Conservation (phyloP, 1,140 invertebrate species). For the Zaprionus davidi region DNA sequence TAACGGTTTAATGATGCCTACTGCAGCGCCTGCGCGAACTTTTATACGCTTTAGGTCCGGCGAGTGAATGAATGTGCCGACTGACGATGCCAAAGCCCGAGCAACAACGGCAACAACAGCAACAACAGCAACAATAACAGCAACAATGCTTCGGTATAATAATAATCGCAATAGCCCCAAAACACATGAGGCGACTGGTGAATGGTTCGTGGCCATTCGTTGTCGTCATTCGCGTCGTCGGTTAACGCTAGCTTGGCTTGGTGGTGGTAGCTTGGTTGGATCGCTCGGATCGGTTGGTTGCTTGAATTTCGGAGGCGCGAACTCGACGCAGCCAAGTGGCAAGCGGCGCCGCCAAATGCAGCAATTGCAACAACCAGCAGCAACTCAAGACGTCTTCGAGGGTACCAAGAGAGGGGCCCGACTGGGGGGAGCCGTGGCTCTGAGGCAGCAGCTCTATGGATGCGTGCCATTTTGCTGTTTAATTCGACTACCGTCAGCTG, state of each 20-base stretch:
- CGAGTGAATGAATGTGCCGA: conserved; percentile 58
- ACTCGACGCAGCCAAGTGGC: conserved; percentile 72
- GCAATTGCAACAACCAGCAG: conserved; percentile 39
- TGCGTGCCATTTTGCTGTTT: conserved; percentile 77
- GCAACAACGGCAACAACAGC: conserved; percentile 28
- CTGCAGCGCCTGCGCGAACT: conserved; percentile 66
- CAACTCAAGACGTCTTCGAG: not conserved
- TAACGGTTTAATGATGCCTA: conserved; percentile 84
- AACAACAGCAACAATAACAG: conserved; percentile 37
- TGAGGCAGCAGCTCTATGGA: conserved; percentile 55
- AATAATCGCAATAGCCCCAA: conserved; percentile 76
- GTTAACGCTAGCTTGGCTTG: conserved; percentile 46
- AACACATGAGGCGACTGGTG: conserved; percentile 73
- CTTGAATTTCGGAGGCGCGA: conserved; percentile 71
- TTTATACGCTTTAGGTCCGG: conserved; percentile 71
- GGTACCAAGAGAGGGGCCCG: not conserved
- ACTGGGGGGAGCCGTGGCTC: not conserved
- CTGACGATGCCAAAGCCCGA: conserved; percentile 49
- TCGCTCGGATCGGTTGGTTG: conserved; percentile 49
- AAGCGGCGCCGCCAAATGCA: conserved; percentile 72
- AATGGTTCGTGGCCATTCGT: conserved; percentile 56
- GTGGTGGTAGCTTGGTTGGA: conserved; percentile 39
- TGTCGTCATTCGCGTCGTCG: conserved; percentile 35
- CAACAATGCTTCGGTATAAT: conserved; percentile 51
- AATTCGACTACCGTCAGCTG: conserved; percentile 77